Percentiles rank a stretch among this genome's conserved stretches.
phyloP scores from a whole-genome alignment of 2,888 invertebrate species.

The Rhamnusium bicolor region DNA sequence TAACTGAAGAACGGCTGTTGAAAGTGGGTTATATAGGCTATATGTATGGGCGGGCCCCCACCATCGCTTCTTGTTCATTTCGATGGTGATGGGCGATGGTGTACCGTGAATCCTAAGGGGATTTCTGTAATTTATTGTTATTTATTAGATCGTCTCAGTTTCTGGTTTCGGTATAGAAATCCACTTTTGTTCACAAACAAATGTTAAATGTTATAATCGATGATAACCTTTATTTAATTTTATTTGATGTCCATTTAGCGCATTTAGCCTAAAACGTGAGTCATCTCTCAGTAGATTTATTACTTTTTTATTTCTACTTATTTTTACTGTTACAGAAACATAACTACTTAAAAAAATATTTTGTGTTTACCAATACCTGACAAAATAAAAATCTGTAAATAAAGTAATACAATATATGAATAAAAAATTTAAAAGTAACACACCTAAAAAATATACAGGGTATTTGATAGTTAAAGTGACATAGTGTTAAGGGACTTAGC shows the following conservation, averaged over 20 bases:
- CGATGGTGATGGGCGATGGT: conserved; percentile 20
- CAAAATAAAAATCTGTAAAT: too few species aligned
- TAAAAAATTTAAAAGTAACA: too few species aligned
- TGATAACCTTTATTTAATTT: not conserved
- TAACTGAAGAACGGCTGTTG: conserved; percentile 19
- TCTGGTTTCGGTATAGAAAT: not conserved
- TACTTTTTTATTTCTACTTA: too few species aligned
- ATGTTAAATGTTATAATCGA: not conserved
- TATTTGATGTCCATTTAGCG: not conserved
- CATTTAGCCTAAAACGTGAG: not conserved
- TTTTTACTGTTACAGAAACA: too few species aligned
- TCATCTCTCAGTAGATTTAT: not conserved
- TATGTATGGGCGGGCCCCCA: conserved; percentile 3
- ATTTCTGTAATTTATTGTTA: not conserved
- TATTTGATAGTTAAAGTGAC: too few species aligned
- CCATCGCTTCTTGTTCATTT: not conserved
- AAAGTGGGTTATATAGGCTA: conserved; percentile 23
- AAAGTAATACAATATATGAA: too few species aligned
- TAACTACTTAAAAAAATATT: too few species aligned
- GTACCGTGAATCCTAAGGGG: conserved; percentile 17
- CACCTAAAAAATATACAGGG: too few species aligned
- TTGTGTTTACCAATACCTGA: too few species aligned
- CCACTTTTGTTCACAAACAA: not conserved
- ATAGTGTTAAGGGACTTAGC: too few species aligned
- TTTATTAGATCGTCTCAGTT: not conserved